Conservation (phyloP, 2,888 invertebrate species). For the Lissonota sp. region DNA sequence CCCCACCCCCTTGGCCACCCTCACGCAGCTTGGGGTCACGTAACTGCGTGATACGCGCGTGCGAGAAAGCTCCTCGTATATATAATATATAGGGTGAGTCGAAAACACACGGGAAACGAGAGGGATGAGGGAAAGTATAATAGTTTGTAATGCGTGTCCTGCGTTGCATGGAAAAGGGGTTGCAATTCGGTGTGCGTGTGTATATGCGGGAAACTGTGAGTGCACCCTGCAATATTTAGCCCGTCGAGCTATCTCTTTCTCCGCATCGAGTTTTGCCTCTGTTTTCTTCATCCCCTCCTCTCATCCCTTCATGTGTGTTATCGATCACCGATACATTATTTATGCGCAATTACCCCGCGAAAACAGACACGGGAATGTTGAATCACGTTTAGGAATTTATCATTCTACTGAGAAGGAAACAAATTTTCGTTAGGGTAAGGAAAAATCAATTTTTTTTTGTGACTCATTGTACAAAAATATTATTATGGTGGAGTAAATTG, state of each 20-base stretch:
- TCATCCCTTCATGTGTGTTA: constrained; percentile 12
- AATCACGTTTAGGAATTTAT: too few species aligned
- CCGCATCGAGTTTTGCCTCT: constrained; percentile 13
- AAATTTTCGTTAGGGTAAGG: too few species aligned
- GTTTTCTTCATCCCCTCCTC: not conserved
- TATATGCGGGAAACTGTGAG: constrained; percentile 71
- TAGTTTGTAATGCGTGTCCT: constrained; percentile 57
- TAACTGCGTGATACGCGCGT: constrained; percentile 56
- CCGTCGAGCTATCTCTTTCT: constrained; percentile 48
- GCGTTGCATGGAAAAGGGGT: constrained; percentile 58
- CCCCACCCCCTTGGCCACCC: too few species aligned
- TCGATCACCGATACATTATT: constrained; percentile 38
- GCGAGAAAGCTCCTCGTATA: constrained; percentile 43
- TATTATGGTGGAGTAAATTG: too few species aligned
- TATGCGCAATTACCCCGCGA: not conserved
- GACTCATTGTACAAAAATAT: too few species aligned
- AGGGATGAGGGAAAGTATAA: constrained; percentile 41
- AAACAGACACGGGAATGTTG: too few species aligned
- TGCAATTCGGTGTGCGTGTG: constrained; percentile 69
- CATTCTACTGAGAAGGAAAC: too few species aligned
- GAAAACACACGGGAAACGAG: not conserved
- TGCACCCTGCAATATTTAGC: constrained; percentile 82
- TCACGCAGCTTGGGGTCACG: constrained; percentile 67
- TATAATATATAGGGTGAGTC: constrained; percentile 13
- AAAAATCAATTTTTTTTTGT: too few species aligned